These are phyloP conservation scores for Steromphala cineraria DNA, from an alignment of 2,888 invertebrate species.

Conservation along the genomic window DNA sequence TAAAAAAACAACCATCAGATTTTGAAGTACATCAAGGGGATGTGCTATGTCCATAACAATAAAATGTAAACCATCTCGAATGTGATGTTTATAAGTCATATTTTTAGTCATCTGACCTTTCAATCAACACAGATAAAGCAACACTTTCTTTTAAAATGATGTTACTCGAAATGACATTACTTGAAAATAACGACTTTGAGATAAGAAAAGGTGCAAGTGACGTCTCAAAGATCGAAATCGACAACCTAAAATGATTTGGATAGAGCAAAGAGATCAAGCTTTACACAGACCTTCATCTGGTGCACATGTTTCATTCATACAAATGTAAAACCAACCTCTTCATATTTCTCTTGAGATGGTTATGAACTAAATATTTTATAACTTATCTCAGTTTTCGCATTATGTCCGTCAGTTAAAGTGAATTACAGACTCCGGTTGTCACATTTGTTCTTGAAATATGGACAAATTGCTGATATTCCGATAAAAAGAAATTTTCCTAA, in stretches of 20 bases:
- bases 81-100: not conserved
- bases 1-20: too few species aligned
- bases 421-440: not conserved
- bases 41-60: not conserved
- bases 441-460: too few species aligned
- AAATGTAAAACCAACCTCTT: not conserved
- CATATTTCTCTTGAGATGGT: not conserved
- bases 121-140: not conserved
- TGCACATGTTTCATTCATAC: too few species aligned
- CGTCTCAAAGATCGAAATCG: too few species aligned
- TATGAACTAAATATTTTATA: not conserved
- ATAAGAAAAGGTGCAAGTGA: not conserved
- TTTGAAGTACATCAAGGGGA: too few species aligned
- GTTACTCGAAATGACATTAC: not conserved
- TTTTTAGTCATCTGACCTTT: not conserved
- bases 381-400: conserved; percentile 11
- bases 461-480: too few species aligned
- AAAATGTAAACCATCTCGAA: not conserved
- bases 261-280: too few species aligned
- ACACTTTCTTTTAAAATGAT: not conserved
- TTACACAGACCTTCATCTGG: too few species aligned
- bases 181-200: not conserved
- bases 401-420: conserved; percentile 12
- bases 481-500: too few species aligned
- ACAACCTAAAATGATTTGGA: too few species aligned